Base-by-base conservation (phyloP, 2,797 vertebrate species). In the Brachyalestes nurse region DNA sequence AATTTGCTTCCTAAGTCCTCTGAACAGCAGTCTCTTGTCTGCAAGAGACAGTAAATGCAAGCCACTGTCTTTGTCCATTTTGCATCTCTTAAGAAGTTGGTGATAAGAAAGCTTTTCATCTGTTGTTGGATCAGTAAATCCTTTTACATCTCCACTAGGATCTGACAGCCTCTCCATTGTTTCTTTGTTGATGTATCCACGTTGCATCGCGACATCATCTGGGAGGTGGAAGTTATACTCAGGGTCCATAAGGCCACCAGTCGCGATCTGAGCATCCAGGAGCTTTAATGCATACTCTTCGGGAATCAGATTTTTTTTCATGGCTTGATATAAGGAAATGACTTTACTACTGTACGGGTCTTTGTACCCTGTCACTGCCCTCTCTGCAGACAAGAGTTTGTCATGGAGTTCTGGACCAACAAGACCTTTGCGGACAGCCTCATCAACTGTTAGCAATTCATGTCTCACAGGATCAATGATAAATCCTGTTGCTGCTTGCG, bases 401-500 rank as follows among this genome's bases (percentile, higher is more conserved):
- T 98, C 97, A 0, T 99, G 97, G 77, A 99, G 93, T 85, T 99
- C 98, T 0, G 97, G 98, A 7, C 98, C 98, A 61, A 99, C 97
- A 5, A 99, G 87, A 0, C 96, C 97, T 67, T 97, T 97, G 71
- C 97, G 94, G 17, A 99, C 97, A 0, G 98, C 97, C 85, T 99
- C 98, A 0, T 99, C 97, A 0, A 99, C 98, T 0, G 97, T 98
- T 61, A 99, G 88, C 85, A 96, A 93, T 86, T 98, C 95, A 0
- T 97, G 96, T 92, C 95, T 97, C 0, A 91, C 80, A 0, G 97
- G 97, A 83, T 99, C 98, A 0, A 96, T 90, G 83, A 99, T 93
- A 90, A 99, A 99, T 74, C 98, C 98, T 0, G 97, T 98, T 85
- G 98, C 97, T 0, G 97, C 97, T 91, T 99, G 98, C 0, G 98